Base-by-base conservation (phyloP, 1,140 invertebrate genomes). In the Tetramorium simillimum region DNA sequence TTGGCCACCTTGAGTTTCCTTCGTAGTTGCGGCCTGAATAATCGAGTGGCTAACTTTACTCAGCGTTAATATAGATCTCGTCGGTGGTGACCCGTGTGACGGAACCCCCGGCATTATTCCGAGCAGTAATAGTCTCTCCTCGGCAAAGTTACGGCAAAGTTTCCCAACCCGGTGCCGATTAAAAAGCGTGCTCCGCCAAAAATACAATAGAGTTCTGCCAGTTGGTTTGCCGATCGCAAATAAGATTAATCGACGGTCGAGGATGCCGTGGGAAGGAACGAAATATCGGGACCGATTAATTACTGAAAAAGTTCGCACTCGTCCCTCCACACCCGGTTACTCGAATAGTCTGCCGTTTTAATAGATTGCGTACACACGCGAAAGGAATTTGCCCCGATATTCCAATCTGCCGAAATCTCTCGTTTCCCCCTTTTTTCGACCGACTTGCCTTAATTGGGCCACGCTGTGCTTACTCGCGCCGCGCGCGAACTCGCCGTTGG, bases 281-380 rank as follows among this genome's bases (percentile, higher is more conserved):
- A 84, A 73, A 84, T 84, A 84, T 84, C 69, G 43, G 18, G n/a
- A 14, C 40, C 69, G 56, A 84, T 84, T 84, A 84, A 84, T 84
- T 84, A 84, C 69, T 75, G 53, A n/a, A 73, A 84, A 84, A 84
- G 53, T 84, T 75, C 80, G 80, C 80, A 18, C 80, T 53, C 18
- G 3, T 24, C 33, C 28, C 28, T 12, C 67, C 7, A 18, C 28
- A 12, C 28, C 16, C 40, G 4, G 46, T 33, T 7, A 43, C 60
- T 49, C 24, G 21, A 58, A 82, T 37, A 40, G 43, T n/a, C 40
- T 33, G 40, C 53, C 80, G 80, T 43, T 84, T 73, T 84, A 73
- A 75, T 60, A 53, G 69, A 75, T 58, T 84, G 80, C 72, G 53
- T 75, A 84, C 80, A 62, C 40, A 73, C 18, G 40, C 53, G 53